Evolutionary conservation across 2,888 invertebrate species (phyloP).

Genomic region (Argyresthia albistria): DNA sequence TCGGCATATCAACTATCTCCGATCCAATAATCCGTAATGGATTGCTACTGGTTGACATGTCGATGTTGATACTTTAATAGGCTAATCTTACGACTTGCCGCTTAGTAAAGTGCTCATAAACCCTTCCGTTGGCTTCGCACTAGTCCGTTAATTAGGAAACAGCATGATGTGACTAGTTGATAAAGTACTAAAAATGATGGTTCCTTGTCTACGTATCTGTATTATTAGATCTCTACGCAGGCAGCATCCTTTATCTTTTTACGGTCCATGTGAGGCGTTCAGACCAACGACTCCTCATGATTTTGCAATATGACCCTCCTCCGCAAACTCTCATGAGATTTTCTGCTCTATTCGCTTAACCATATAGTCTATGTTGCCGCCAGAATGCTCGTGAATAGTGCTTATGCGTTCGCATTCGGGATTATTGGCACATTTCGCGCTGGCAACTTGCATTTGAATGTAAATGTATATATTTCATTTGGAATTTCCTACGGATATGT

Average conservation of each 20-base stretch:
- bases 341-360: not conserved
- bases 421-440: conserved; percentile 24
- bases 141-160: too few relatives aligned
- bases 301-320: conserved; percentile 21
- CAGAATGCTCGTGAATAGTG: not conserved
- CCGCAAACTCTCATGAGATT: conserved; percentile 1
- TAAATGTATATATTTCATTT: conserved; percentile 9
- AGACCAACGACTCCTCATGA: conserved; percentile 26
- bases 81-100: too few relatives aligned
- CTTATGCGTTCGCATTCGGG: conserved; percentile 15
- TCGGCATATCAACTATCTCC: too few relatives aligned
- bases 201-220: not conserved
- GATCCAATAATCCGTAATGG: too few relatives aligned
- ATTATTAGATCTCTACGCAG: conserved; percentile 8
- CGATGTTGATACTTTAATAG: too few relatives aligned
- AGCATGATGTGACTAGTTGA: not conserved
- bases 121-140: too few relatives aligned
- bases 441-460: conserved; percentile 14
- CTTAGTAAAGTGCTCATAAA: too few relatives aligned
- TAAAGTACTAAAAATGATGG: not conserved
- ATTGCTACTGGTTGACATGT: too few relatives aligned
- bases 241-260: conserved; percentile 28
- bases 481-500: not conserved
- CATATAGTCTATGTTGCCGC: not conserved
- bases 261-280: conserved; percentile 25